Conservation (phyloP, 2,888 invertebrate genomes). For the Morpho achilles region DNA sequence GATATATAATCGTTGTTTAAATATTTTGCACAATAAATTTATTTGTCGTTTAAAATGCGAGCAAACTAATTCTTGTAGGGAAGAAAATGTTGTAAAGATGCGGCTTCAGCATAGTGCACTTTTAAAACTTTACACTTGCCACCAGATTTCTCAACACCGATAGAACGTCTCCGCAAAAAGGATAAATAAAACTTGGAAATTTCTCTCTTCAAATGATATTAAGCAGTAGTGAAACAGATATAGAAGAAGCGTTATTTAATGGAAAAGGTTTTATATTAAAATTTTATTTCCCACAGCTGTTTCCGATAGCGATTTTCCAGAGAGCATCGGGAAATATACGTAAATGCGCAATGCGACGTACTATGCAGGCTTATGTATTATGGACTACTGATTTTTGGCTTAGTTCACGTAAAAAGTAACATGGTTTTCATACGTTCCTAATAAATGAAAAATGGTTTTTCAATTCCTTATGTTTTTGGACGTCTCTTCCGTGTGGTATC, state of each 20-base stretch:
- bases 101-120: not conserved
- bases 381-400: constrained; percentile 36
- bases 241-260: constrained; percentile 32
- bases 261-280: constrained; percentile 48
- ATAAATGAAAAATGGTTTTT: not conserved
- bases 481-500: too few species aligned
- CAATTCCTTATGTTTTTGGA: too few species aligned
- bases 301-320: constrained; percentile 33
- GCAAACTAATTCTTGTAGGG: not conserved
- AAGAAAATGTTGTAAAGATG: not conserved
- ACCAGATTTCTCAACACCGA: not conserved
- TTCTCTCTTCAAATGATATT: constrained; percentile 13
- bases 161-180: constrained; percentile 1
- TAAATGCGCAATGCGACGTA: constrained; percentile 66
- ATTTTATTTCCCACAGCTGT: constrained; percentile 61
- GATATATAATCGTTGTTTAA: too few species aligned
- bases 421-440: not conserved
- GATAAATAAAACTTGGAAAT: not conserved
- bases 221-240: constrained; percentile 19
- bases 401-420: not conserved
- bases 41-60: too few species aligned
- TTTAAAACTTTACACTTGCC: constrained; percentile 11
- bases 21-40: too few species aligned
- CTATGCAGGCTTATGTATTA: constrained; percentile 59
- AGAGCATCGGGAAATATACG: constrained; percentile 53